These are phyloP conservation scores for Goniozus legneri DNA, from an alignment of 1,140 invertebrate genomes.

Conservation along the genomic window DNA sequence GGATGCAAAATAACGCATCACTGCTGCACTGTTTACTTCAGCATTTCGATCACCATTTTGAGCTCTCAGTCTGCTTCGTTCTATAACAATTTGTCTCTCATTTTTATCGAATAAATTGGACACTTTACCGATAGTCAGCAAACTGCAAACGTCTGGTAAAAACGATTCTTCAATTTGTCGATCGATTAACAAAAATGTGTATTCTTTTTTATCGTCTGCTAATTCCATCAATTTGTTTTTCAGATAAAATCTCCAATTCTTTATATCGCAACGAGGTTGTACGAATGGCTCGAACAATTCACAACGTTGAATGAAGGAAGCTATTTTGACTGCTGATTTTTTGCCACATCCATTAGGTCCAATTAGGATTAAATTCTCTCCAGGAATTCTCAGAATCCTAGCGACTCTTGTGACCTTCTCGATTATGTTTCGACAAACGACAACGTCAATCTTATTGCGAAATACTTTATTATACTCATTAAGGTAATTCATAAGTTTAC, in stretches of 20 bases:
- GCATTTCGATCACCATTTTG: constrained; percentile 53
- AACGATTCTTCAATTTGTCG: constrained; percentile 61
- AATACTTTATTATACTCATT: constrained; percentile 63
- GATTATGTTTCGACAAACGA: constrained; percentile 62
- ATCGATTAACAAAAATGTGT: constrained; percentile 63
- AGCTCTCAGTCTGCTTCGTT: constrained; percentile 48
- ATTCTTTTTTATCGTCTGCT: constrained; percentile 55
- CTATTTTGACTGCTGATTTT: constrained; percentile 59
- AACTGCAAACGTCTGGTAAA: constrained; percentile 60
- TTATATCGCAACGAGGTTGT: constrained; percentile 54
- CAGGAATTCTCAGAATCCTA: constrained; percentile 59
- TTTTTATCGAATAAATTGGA: constrained; percentile 61
- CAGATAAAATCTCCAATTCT: constrained; percentile 63
- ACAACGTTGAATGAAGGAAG: constrained; percentile 60
- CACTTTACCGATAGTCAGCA: constrained; percentile 65
- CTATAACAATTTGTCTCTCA: constrained; percentile 61
- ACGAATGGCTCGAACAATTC: constrained; percentile 61
- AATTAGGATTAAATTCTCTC: constrained; percentile 53
- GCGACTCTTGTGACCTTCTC: constrained; percentile 64
- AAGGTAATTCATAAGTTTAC: constrained; percentile 55
- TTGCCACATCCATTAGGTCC: constrained; percentile 65
- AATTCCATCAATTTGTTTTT: constrained; percentile 59
- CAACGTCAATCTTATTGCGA: constrained; percentile 62
- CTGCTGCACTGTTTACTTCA: constrained; percentile 57
- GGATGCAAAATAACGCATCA: constrained; percentile 63